Evolutionary conservation across 2,888 invertebrate species (phyloP).

Genomic region (Agrotis clavis): DNA sequence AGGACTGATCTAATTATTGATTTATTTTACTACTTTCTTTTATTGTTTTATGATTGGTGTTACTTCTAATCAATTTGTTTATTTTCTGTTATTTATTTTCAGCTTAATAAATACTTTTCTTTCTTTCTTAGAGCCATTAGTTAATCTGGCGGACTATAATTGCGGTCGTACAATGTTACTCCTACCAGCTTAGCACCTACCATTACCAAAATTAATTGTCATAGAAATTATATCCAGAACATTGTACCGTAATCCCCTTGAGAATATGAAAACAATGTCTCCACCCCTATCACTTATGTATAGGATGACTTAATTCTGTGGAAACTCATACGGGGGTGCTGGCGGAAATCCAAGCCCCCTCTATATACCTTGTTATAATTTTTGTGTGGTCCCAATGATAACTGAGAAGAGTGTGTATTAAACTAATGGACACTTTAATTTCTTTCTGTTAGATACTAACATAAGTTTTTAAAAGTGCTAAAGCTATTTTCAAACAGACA

Average conservation of each 20-base stretch:
- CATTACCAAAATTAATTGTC: conserved; percentile 31
- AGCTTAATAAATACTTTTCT: too few relatives aligned
- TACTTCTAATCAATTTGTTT: too few relatives aligned
- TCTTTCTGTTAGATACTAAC: too few relatives aligned
- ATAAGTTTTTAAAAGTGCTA: too few relatives aligned
- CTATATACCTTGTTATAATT: conserved; percentile 51
- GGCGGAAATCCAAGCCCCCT: conserved; percentile 69
- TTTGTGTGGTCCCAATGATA: conserved; percentile 34
- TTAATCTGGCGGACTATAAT: too few relatives aligned
- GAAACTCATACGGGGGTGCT: conserved; percentile 61
- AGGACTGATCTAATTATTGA: too few relatives aligned
- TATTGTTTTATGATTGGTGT: too few relatives aligned
- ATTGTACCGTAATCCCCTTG: conserved; percentile 38
- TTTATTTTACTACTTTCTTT: too few relatives aligned
- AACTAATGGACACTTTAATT: neutral
- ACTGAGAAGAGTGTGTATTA: neutral
- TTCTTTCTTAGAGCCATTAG: too few relatives aligned
- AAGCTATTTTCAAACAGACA: too few relatives aligned
- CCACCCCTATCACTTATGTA: conserved; percentile 64
- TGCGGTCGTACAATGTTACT: too few relatives aligned
- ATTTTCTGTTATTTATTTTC: too few relatives aligned
- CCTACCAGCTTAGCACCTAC: neutral
- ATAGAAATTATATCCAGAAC: conserved; percentile 15
- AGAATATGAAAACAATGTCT: conserved; percentile 51
- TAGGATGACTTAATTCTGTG: conserved; percentile 70